Conservation (phyloP, 2,888 invertebrate species). For the Drosophila pseudotalamancana region DNA sequence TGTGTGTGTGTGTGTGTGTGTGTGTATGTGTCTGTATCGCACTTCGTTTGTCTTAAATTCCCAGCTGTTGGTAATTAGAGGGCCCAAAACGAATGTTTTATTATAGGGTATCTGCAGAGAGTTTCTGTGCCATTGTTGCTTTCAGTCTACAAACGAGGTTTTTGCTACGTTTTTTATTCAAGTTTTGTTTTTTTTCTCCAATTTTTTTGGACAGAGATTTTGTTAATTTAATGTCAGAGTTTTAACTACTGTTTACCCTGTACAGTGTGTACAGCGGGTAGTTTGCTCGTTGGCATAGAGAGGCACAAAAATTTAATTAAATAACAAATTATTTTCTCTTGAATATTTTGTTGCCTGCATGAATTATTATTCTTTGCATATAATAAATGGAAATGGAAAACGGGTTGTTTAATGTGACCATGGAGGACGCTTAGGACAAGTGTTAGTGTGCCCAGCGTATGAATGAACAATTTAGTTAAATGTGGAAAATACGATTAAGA, state of each 20-base stretch:
- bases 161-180: not conserved
- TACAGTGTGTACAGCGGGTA: not conserved
- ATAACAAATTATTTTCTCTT: too few species aligned
- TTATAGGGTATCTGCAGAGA: not conserved
- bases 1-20: too few species aligned
- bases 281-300: not conserved
- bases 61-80: constrained; percentile 27
- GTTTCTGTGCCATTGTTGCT: not conserved
- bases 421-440: not conserved
- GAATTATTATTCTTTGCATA: too few species aligned
- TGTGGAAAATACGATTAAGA: too few species aligned
- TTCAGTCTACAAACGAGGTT: not conserved
- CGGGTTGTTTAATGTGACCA: too few species aligned
- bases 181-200: not conserved
- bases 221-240: not conserved
- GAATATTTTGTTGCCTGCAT: too few species aligned
- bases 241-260: not conserved
- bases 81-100: not conserved
- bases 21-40: not conserved
- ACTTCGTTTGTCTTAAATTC: constrained; percentile 9
- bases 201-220: not conserved
- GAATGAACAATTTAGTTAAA: too few species aligned
- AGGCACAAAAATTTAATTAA: too few species aligned
- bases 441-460: too few species aligned
- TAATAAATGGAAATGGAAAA: too few species aligned